Evolutionary conservation across 2,113 vertebrate genomes (phyloP).

Genomic region (Limanda limanda): DNA sequence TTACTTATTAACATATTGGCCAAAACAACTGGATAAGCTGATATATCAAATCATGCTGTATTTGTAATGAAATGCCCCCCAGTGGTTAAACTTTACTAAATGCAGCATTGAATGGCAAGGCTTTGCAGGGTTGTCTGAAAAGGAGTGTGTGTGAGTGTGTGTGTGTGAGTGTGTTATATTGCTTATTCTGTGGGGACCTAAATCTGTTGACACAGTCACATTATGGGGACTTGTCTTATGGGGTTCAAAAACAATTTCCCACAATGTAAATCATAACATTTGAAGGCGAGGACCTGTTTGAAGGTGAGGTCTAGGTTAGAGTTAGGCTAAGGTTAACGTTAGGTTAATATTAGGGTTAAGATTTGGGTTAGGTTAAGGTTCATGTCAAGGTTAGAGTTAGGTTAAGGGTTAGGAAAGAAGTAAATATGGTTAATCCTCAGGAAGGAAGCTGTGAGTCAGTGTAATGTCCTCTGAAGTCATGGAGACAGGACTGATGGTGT

Average conservation of each 20-base stretch:
- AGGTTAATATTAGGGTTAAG: too few relatives aligned
- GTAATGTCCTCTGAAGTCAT: not conserved
- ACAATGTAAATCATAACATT: not conserved
- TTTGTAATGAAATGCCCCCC: constrained; percentile 18
- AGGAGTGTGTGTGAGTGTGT: too few relatives aligned
- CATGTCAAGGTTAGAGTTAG: not conserved
- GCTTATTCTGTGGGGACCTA: not conserved
- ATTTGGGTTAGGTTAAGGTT: too few relatives aligned
- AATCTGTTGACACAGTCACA: not conserved
- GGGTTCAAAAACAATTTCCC: too few relatives aligned
- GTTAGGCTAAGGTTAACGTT: too few relatives aligned
- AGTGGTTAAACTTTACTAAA: constrained; percentile 11
- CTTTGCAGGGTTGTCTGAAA: not conserved
- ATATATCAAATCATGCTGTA: not conserved
- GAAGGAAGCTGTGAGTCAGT: not conserved
- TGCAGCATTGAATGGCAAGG: constrained; percentile 19
- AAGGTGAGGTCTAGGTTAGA: not conserved
- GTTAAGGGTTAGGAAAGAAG: too few relatives aligned
- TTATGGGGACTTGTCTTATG: too few relatives aligned
- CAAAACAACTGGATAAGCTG: constrained; percentile 4
- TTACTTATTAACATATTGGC: not conserved
- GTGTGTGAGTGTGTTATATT: not conserved
- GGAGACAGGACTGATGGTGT: not conserved
- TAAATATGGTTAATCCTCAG: too few relatives aligned
- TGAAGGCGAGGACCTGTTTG: not conserved